Evolutionary conservation across 2,888 invertebrate genomes (phyloP).

Genomic region (Amphipoea oculea): DNA sequence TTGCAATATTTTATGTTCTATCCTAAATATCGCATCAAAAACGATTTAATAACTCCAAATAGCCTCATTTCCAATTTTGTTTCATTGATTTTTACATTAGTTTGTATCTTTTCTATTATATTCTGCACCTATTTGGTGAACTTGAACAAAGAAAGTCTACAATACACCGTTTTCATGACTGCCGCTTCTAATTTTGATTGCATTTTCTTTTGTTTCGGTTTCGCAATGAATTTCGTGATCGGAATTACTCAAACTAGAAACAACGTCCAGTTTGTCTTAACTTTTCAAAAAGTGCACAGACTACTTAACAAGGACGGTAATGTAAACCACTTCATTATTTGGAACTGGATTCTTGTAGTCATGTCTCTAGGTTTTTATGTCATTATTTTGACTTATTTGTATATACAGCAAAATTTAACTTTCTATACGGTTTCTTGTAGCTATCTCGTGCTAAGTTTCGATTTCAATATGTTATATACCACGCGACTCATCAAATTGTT

Average conservation of each 20-base stretch:
- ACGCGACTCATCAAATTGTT: not conserved
- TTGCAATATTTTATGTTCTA: constrained; percentile 35
- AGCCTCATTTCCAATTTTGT: not conserved
- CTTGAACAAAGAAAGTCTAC: not conserved
- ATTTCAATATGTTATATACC: not conserved
- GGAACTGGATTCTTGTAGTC: not conserved
- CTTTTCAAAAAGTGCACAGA: not conserved
- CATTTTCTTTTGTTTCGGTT: not conserved
- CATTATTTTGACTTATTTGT: not conserved
- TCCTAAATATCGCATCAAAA: constrained; percentile 43
- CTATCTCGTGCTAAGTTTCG: not conserved
- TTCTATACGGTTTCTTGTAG: not conserved
- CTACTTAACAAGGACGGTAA: not conserved
- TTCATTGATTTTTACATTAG: constrained; percentile 21
- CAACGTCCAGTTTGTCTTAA: not conserved
- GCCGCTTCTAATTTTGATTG: not conserved
- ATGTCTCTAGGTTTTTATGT: not conserved
- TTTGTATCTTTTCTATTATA: not conserved
- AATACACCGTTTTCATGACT: not conserved
- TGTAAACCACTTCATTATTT: not conserved
- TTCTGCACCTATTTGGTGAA: not conserved
- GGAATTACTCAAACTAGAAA: not conserved
- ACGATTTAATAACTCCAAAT: constrained; percentile 30
- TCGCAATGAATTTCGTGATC: not conserved
- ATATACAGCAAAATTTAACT: not conserved